Evolutionary conservation across 1,140 invertebrate species (phyloP).

Genomic region (Pseudomyrmex sp.): DNA sequence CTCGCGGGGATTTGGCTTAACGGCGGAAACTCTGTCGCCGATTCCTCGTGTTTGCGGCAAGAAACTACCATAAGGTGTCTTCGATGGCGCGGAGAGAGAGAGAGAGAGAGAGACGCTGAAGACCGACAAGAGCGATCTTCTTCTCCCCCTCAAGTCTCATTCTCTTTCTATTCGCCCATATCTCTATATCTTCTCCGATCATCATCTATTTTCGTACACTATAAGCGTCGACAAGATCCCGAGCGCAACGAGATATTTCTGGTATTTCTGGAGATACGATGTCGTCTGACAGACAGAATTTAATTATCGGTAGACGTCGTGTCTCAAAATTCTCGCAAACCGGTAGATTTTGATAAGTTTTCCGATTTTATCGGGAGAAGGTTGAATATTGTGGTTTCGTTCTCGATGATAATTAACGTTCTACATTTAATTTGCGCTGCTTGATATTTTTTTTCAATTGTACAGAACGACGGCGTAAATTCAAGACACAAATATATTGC

Average conservation of each 20-base stretch:
- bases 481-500: too few relatives aligned
- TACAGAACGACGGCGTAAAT: too few relatives aligned
- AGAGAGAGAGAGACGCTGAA: not conserved
- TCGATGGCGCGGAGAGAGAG: not conserved
- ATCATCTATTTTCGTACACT: slow-evolving; percentile 60
- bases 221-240: slow-evolving; percentile 58
- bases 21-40: slow-evolving; percentile 67
- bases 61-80: slow-evolving; percentile 39
- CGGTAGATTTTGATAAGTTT: slow-evolving; percentile 33
- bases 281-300: slow-evolving; percentile 28
- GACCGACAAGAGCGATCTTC: slow-evolving; percentile 8
- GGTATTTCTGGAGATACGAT: slow-evolving; percentile 18
- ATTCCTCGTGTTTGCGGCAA: slow-evolving; percentile 52
- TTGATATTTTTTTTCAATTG: too few relatives aligned
- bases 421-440: not conserved
- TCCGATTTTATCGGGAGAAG: not conserved
- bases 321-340: slow-evolving; percentile 23
- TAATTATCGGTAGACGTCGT: slow-evolving; percentile 25
- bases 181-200: slow-evolving; percentile 22
- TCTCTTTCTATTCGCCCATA: slow-evolving; percentile 55
- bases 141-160: slow-evolving; percentile 14
- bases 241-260: slow-evolving; percentile 39
- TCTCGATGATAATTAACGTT: not conserved
- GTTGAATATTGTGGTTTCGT: not conserved
- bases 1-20: slow-evolving; percentile 67